A percentile compares a stretch with the other conserved stretches of the same genome.
Conservation (phyloP, 2,113 vertebrate genomes). For the Gymnobelideus leadbeateri region DNA sequence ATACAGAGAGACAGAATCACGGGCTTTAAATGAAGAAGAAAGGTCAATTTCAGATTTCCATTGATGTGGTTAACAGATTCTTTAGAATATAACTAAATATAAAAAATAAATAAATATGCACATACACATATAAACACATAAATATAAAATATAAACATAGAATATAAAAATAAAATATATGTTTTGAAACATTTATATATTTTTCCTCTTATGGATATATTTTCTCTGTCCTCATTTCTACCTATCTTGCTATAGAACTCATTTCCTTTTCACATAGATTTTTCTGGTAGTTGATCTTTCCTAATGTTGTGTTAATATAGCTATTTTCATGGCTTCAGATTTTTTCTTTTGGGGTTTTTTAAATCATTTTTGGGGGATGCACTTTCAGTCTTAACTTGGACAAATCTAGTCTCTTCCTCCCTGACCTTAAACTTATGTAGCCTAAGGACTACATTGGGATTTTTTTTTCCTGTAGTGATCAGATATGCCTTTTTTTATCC, state of each 20-base stretch:
- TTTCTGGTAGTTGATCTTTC: constrained; percentile 38
- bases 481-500: too few species aligned
- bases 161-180: not conserved
- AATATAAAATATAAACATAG: too few species aligned
- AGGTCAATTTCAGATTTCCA: constrained; percentile 26
- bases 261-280: constrained; percentile 42
- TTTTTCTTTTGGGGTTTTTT: not conserved
- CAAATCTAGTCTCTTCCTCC: constrained; percentile 32
- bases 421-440: not conserved
- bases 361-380: not conserved
- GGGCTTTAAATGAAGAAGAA: constrained; percentile 30
- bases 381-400: constrained; percentile 23
- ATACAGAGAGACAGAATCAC: constrained; percentile 17
- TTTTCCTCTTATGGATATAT: not conserved
- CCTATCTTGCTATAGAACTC: constrained; percentile 46
- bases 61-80: constrained; percentile 2
- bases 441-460: constrained; percentile 8
- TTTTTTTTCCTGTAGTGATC: constrained; percentile 9
- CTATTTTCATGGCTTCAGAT: constrained; percentile 1
- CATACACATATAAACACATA: too few species aligned
- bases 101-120: too few species aligned
- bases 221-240: constrained; percentile 26
- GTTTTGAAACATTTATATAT: constrained; percentile 19
- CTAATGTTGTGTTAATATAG: constrained; percentile 34
- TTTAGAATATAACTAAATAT: constrained; percentile 24